phyloP scores from a whole-genome alignment of 1,140 invertebrate species.

The Monochamus saltuarius region DNA sequence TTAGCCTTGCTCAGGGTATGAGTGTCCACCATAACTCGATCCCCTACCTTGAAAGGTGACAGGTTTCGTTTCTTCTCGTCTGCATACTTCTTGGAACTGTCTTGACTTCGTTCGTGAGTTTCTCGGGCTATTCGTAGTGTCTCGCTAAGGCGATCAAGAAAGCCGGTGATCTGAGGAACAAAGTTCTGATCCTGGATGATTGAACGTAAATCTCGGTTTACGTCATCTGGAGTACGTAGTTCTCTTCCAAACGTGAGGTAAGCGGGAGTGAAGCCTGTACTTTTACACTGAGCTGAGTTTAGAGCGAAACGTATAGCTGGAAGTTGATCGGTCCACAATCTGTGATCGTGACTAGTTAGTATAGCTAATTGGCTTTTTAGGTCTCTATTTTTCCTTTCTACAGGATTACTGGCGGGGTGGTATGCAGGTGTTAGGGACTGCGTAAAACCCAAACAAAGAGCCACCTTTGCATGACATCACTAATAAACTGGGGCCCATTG shows the following conservation, averaged over 20 bases:
- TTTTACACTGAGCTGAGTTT: slow-evolving; percentile 45
- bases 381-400: slow-evolving; percentile 31
- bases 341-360: too few species aligned
- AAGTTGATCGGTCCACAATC: too few species aligned
- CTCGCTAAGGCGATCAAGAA: slow-evolving; percentile 23
- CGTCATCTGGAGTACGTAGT: slow-evolving; percentile 14
- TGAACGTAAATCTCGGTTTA: slow-evolving; percentile 17
- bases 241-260: slow-evolving; percentile 45
- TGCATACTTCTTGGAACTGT: slow-evolving; percentile 31
- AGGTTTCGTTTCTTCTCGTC: background rate
- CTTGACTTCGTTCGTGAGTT: slow-evolving; percentile 31
- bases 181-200: slow-evolving; percentile 17
- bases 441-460: slow-evolving; percentile 39
- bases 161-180: slow-evolving; percentile 30
- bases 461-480: too few species aligned
- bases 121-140: slow-evolving; percentile 29
- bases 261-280: slow-evolving; percentile 51
- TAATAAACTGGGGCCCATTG: too few species aligned
- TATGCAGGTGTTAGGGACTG: slow-evolving; percentile 47
- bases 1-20: too few species aligned
- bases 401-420: slow-evolving; percentile 49
- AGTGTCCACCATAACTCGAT: too few species aligned
- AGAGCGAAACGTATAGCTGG: too few species aligned
- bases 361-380: too few species aligned
- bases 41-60: too few species aligned